These are phyloP conservation scores for Chauna torquata DNA, from an alignment of 2,113 vertebrate genomes.

Conservation along the genomic window DNA sequence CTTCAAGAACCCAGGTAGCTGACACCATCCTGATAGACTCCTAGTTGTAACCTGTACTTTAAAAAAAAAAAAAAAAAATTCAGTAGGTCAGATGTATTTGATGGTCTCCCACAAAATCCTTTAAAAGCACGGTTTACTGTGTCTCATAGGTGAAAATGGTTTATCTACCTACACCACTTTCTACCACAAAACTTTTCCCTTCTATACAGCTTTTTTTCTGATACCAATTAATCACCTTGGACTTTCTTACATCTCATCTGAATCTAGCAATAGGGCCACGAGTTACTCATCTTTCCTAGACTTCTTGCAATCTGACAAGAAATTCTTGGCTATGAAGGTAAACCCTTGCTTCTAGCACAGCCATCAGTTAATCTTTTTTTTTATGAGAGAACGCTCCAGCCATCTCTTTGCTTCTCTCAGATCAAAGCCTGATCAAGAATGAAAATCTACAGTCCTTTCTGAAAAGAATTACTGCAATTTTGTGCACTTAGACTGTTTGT, in stretches of 20 bases:
- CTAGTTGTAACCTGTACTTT: background rate
- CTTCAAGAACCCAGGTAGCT: background rate
- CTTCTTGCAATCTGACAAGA: background rate
- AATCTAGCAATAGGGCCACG: background rate
- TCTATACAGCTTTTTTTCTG: background rate
- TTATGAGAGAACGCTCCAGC: background rate
- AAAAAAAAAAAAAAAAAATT: background rate
- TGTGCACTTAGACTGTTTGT: background rate
- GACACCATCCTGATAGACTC: background rate
- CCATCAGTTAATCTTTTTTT: background rate
- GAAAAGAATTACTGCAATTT: background rate
- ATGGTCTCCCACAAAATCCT: fast-evolving
- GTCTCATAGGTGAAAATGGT: background rate
- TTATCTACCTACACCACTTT: background rate
- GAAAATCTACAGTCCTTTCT: background rate
- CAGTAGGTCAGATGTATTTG: background rate
- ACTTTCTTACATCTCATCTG: background rate
- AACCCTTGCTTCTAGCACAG: background rate
- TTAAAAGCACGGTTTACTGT: background rate
- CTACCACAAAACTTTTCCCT: background rate
- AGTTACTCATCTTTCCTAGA: background rate
- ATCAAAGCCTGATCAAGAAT: background rate
- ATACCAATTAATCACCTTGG: background rate
- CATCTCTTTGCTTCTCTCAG: background rate
- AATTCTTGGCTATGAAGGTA: background rate